Evolutionary conservation across 2,797 vertebrate species (phyloP), one percentile per base, ranked within the genome.

Genomic region (Sebastes nivosus): DNA sequence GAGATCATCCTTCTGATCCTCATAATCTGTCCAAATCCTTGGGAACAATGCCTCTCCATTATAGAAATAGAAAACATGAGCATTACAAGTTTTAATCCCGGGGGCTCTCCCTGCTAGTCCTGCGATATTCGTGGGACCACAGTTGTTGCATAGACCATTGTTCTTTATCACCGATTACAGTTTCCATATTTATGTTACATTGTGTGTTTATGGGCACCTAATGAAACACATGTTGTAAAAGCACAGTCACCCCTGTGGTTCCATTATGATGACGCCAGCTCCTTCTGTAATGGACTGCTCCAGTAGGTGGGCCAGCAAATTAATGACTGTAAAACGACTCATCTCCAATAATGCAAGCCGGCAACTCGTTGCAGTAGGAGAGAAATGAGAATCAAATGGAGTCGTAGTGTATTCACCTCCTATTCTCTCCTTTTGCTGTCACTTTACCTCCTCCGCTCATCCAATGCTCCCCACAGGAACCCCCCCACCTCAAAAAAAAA

Each of bases 321-420:
- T 84, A 93, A 92, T 82, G 87, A 79, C 89, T 88, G 87, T 86
- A 79, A 91, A 93, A 93, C 82, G 64, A 89, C 83, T 89, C 87
- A 30, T 90, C 78, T 90, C 80, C 89, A 84, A 86, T 91, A 92
- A 91, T 88, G 83, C 89, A 83, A 92, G 86, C 65, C 46, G 70
- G 89, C 83, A 88, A 85, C 74, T 69, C 70, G 57, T 77, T 66
- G 73, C 74, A 64, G 77, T 3, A 22, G 72, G 71, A 84, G 84
- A 80, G 81, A 75, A 75, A 91, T 68, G 76, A 65, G 83, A 80
- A 82, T 78, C 60, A 82, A 90, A 90, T 84, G 70, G 77, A 87
- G 87, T 83, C 59, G 11, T 32, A 58, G 67, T 80, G 58, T 29
- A 22, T 60, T 76, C 74, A n/a, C 63, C 80, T 71, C 72, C 42